These are phyloP conservation scores for Hoplostethus atlanticus DNA, from an alignment of 2,797 vertebrate genomes.

Conservation along the genomic window DNA sequence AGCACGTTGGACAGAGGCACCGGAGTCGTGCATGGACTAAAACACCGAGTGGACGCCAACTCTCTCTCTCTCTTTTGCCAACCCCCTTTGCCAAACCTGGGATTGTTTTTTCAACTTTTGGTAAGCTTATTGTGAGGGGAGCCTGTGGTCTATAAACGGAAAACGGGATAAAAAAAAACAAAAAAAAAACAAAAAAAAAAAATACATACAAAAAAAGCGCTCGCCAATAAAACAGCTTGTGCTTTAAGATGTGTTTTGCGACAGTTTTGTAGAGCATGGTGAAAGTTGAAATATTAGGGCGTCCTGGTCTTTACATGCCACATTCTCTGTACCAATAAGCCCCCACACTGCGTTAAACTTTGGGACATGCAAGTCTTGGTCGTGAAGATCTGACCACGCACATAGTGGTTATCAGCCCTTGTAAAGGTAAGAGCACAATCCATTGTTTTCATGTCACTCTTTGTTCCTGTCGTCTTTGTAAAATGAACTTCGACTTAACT, in stretches of 20 bases:
- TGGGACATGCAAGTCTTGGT: constrained; percentile 96
- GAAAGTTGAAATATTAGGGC: constrained; percentile 92
- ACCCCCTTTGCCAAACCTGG: constrained; percentile 81
- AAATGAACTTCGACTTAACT: constrained; percentile 73
- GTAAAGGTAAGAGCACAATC: constrained; percentile 93
- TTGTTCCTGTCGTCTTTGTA: constrained; percentile 62
- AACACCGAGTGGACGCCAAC: constrained; percentile 85
- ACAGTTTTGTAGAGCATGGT: constrained; percentile 80
- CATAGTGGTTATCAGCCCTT: constrained; percentile 92
- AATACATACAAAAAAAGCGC: constrained; percentile 35
- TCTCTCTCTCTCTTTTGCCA: constrained; percentile 78
- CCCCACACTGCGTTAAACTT: constrained; percentile 91
- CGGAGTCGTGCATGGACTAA: constrained; percentile 88
- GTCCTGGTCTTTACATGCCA: constrained; percentile 85
- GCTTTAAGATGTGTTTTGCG: constrained; percentile 86
- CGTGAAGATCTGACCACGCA: constrained; percentile 93
- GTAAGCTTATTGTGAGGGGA: constrained; percentile 80
- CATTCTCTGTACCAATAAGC: constrained; percentile 82
- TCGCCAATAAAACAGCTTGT: constrained; percentile 76
- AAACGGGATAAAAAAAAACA: constrained; percentile 61
- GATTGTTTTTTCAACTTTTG: constrained; percentile 85
- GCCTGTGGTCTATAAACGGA: constrained; percentile 71
- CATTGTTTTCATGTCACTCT: constrained; percentile 75
- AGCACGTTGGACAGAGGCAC: constrained; percentile 96
- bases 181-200: constrained; percentile 18